Conservation (phyloP, 2,888 invertebrate species). For the Apocheima hispidaria region DNA sequence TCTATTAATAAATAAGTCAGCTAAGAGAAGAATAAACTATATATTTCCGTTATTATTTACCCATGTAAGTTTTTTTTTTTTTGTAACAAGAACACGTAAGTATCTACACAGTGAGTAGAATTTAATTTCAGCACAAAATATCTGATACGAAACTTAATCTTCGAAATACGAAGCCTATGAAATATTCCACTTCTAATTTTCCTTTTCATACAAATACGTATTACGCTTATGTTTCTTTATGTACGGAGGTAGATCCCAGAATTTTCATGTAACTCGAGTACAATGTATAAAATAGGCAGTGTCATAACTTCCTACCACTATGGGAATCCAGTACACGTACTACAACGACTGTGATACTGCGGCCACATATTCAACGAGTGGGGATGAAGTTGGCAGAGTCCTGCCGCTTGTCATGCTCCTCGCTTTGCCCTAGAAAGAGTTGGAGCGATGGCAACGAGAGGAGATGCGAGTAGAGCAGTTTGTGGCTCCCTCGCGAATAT, state of each 20-base stretch:
- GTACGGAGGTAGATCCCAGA: conserved; percentile 2
- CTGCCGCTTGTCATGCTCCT: too few relatives aligned
- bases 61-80: background rate
- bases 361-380: too few relatives aligned
- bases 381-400: too few relatives aligned
- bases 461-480: too few relatives aligned
- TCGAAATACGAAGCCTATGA: conserved; percentile 26
- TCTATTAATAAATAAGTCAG: too few relatives aligned
- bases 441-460: too few relatives aligned
- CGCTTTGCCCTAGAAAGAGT: too few relatives aligned
- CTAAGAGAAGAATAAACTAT: too few relatives aligned
- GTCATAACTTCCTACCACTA: background rate
- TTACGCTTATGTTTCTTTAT: background rate
- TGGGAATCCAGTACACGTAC: too few relatives aligned
- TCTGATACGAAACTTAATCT: conserved; percentile 22
- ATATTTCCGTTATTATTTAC: background rate
- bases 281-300: conserved; percentile 1
- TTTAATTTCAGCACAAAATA: conserved; percentile 13
- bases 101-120: background rate
- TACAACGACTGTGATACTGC: too few relatives aligned
- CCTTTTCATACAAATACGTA: conserved; percentile 6
- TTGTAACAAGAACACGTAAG: background rate
- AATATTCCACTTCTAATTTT: conserved; percentile 28
- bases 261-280: background rate
- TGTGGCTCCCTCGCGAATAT: too few relatives aligned